phyloP scores from a whole-genome alignment of 1,140 invertebrate species.

The Pogonognathellus flavescens region DNA sequence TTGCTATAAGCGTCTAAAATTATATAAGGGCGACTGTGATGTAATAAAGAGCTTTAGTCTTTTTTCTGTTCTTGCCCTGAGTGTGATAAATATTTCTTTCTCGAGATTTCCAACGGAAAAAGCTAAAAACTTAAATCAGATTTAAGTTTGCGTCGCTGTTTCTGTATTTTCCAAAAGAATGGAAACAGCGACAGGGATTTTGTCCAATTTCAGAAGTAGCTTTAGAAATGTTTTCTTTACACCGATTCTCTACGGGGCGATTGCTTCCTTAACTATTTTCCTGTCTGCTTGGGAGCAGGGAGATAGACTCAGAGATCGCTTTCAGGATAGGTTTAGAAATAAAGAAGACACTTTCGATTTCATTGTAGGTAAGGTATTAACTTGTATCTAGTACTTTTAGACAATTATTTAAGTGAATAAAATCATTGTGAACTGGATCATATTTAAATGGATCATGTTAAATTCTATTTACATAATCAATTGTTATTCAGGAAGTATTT shows the following conservation, averaged over 20 bases:
- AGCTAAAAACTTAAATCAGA: too few relatives aligned
- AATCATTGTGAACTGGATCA: too few relatives aligned
- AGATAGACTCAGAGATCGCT: slow-evolving; percentile 48
- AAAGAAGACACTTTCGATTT: slow-evolving; percentile 60
- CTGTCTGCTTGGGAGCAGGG: slow-evolving; percentile 53
- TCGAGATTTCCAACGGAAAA: too few relatives aligned
- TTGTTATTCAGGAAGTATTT: too few relatives aligned
- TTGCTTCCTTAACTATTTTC: slow-evolving; percentile 56
- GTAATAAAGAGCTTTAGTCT: slow-evolving; percentile 10
- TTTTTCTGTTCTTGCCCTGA: neutral
- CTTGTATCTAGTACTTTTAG: neutral
- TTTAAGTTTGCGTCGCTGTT: too few relatives aligned
- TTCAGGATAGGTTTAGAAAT: slow-evolving; percentile 46
- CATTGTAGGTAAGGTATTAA: slow-evolving; percentile 42
- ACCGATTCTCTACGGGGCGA: slow-evolving; percentile 52
- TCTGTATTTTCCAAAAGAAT: neutral
- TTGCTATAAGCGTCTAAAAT: neutral
- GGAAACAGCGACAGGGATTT: neutral
- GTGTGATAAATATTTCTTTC: too few relatives aligned
- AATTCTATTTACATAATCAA: too few relatives aligned
- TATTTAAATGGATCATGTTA: too few relatives aligned
- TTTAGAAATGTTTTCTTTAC: slow-evolving; percentile 59
- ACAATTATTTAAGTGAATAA: neutral
- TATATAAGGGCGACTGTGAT: slow-evolving; percentile 2
- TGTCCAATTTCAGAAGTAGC: slow-evolving; percentile 37